Evolutionary conservation across 2,888 invertebrate species (phyloP).

Genomic region (Podotricha telesiphe): DNA sequence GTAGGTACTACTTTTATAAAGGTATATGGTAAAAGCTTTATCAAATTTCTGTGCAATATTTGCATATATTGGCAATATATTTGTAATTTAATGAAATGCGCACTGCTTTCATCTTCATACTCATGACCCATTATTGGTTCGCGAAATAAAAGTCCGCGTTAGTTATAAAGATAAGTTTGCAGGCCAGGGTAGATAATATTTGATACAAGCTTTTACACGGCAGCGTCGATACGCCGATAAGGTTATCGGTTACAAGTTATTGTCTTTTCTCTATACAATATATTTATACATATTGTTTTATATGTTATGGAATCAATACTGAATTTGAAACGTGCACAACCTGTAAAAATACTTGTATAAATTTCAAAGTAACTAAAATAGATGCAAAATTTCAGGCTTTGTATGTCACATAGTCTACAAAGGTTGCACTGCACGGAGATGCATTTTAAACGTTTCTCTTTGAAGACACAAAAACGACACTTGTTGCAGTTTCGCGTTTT

Average conservation of each 20-base stretch:
- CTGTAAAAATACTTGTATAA: not conserved
- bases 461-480: constrained; percentile 34
- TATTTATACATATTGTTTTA: not conserved
- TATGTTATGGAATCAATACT: not conserved
- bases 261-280: not conserved
- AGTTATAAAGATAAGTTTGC: constrained; percentile 43
- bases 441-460: constrained; percentile 3
- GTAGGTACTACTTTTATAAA: constrained; percentile 2
- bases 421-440: constrained; percentile 6
- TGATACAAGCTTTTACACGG: constrained; percentile 41
- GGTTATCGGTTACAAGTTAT: constrained; percentile 14
- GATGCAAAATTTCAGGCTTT: not conserved
- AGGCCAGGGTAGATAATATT: constrained; percentile 42
- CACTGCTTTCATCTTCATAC: constrained; percentile 38
- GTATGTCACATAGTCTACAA: not conserved
- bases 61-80: constrained; percentile 31
- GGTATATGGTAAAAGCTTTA: constrained; percentile 26
- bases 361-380: not conserved
- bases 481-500: constrained; percentile 39
- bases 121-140: constrained; percentile 31
- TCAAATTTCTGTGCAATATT: constrained; percentile 37
- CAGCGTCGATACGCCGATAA: no score
- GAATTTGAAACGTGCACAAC: no score
- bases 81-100: constrained; percentile 36
- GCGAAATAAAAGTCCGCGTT: constrained; percentile 34